A percentile compares a stretch with the other conserved stretches of the same genome.
phyloP scores from a whole-genome alignment of 2,113 vertebrate species.

The Clupea harengus region DNA sequence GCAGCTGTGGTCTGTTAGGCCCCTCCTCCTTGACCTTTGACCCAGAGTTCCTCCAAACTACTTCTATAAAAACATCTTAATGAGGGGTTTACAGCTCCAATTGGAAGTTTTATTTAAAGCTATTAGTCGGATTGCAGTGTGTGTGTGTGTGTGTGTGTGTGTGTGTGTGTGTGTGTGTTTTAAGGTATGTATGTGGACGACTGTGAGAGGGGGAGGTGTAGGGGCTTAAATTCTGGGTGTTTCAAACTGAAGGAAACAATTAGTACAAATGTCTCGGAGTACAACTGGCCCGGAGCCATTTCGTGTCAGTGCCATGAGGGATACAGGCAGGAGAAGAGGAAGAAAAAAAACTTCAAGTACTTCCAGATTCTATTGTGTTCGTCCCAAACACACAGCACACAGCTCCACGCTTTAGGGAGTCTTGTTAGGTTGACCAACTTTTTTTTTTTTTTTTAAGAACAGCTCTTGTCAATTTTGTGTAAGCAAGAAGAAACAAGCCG shows the following conservation, averaged over 20 bases:
- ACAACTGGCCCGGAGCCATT: constrained; percentile 70
- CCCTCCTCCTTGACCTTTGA: constrained; percentile 75
- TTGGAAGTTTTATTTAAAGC: constrained; percentile 88
- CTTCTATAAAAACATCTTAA: constrained; percentile 90
- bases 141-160: constrained; percentile 7
- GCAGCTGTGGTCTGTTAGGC: constrained; percentile 81
- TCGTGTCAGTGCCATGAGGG: constrained; percentile 54
- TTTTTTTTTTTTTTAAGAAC: not conserved
- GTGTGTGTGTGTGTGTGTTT: not conserved
- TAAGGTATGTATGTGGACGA: not conserved
- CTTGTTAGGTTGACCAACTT: not conserved
- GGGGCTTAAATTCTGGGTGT: constrained; percentile 53
- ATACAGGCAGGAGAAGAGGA: not conserved
- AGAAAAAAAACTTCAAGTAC: constrained; percentile 69
- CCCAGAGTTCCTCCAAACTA: constrained; percentile 77
- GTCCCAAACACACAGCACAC: constrained; percentile 42
- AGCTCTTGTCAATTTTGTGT: constrained; percentile 11
- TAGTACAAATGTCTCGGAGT: constrained; percentile 70
- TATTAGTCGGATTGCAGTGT: constrained; percentile 69
- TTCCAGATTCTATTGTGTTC: constrained; percentile 77
- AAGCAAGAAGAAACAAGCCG: not conserved
- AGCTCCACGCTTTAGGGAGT: not conserved
- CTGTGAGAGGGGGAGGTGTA: constrained; percentile 28
- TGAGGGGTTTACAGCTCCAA: constrained; percentile 88
- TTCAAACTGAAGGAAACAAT: constrained; percentile 82